Conservation (phyloP, 2,888 invertebrate species). For the Andrena fulva region DNA sequence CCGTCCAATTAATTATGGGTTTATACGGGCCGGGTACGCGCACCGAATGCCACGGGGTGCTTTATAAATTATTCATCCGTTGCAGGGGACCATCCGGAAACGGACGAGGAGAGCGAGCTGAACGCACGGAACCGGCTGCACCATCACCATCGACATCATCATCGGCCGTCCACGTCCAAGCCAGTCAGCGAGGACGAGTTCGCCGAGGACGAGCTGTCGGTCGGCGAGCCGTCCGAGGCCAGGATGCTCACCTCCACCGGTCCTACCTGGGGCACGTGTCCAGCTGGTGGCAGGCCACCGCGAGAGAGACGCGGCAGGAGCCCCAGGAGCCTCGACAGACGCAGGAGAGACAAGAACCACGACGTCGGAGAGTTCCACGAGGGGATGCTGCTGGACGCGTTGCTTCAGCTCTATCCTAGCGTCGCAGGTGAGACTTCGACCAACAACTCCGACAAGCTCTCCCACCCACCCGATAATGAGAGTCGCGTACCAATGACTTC, state of each 20-base stretch:
- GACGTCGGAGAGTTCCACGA: conserved; percentile 92
- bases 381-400: conserved; percentile 91
- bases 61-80: conserved; percentile 57
- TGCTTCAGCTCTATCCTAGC: conserved; percentile 90
- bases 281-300: conserved; percentile 87
- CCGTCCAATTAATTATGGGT: conserved; percentile 53
- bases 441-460: neutral
- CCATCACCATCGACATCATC: conserved; percentile 78
- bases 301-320: conserved; percentile 86
- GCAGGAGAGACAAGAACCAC: conserved; percentile 86
- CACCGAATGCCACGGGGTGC: conserved; percentile 2
- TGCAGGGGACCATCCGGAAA: conserved; percentile 80
- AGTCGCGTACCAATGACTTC: no score
- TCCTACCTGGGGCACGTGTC: conserved; percentile 87
- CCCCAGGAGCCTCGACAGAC: conserved; percentile 84
- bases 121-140: conserved; percentile 79
- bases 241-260: conserved; percentile 86
- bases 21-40: neutral
- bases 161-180: conserved; percentile 78
- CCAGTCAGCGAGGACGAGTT: conserved; percentile 93
- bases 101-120: conserved; percentile 81
- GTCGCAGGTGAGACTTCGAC: conserved; percentile 86
- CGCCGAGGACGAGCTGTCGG: conserved; percentile 91
- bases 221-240: conserved; percentile 83
- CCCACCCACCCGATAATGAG: no score